Conservation (phyloP, 2,113 vertebrate genomes). For the Myiozetetes cayanensis region DNA sequence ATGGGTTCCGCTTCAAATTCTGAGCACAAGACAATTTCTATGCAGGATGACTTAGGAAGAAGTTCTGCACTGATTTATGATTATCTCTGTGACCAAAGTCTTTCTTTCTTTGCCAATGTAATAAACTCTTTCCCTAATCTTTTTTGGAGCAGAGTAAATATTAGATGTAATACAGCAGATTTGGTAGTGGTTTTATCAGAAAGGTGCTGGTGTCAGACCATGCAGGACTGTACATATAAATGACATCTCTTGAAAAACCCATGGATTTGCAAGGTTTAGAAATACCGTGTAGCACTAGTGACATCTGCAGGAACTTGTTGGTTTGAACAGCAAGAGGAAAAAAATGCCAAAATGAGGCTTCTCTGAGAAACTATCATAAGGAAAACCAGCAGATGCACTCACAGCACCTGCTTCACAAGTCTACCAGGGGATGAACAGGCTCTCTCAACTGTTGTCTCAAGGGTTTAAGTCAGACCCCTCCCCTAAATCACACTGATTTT, state of each 20-base stretch:
- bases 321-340: not conserved
- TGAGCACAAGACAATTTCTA: not conserved
- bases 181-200: not conserved
- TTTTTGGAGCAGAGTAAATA: slow-evolving; percentile 21
- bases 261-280: not conserved
- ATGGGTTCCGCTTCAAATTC: not conserved
- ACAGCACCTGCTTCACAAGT: not conserved
- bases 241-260: not conserved
- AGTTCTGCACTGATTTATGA: not conserved
- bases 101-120: not conserved
- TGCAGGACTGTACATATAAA: not conserved
- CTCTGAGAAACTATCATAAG: not conserved
- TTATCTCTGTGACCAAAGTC: not conserved
- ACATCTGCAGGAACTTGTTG: slow-evolving; percentile 64
- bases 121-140: not conserved
- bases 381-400: not conserved
- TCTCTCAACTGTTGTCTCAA: not conserved
- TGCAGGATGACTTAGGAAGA: not conserved
- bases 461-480: not conserved
- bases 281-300: slow-evolving; percentile 47
- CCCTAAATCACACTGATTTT: not conserved
- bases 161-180: not conserved
- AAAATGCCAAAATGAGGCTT: not conserved
- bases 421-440: fast-evolving
- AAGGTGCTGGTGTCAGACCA: not conserved